A percentile compares a stretch with the other conserved stretches of the same genome.
Evolutionary conservation across 2,888 invertebrate species (phyloP).

Genomic region (Noctua comes): DNA sequence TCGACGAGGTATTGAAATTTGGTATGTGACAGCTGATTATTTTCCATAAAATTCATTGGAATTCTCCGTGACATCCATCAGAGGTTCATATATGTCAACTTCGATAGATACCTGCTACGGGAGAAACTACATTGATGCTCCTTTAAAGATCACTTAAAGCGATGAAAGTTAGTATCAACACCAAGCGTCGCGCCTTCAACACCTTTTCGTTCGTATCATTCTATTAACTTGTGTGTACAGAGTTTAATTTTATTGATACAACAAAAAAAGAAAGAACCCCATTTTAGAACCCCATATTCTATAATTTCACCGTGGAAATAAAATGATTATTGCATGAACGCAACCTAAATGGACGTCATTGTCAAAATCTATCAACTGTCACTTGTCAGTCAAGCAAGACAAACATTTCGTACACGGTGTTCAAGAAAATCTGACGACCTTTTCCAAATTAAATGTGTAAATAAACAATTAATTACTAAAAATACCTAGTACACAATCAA

Average conservation of each 20-base stretch:
- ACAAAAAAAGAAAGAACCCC: too few relatives aligned
- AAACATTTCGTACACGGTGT: conserved; percentile 6
- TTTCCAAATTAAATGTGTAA: conserved; percentile 27
- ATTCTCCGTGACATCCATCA: conserved; percentile 93
- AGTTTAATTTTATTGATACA: too few relatives aligned
- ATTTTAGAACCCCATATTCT: too few relatives aligned
- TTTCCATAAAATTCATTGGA: too few relatives aligned
- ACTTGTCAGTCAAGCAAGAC: too few relatives aligned
- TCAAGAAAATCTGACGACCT: neutral
- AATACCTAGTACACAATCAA: conserved; percentile 4
- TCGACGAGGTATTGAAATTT: too few relatives aligned
- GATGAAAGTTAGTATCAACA: too few relatives aligned
- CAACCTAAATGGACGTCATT: neutral
- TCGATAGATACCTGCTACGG: conserved; percentile 95
- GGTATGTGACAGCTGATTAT: too few relatives aligned
- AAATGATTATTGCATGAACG: conserved; percentile 7
- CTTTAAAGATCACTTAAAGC: conserved; percentile 73
- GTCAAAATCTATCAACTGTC: conserved; percentile 13
- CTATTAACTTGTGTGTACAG: too few relatives aligned
- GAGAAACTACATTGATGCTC: conserved; percentile 93
- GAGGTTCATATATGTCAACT: conserved; percentile 93
- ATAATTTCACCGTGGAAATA: neutral
- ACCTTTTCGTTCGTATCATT: too few relatives aligned
- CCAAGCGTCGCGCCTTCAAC: too few relatives aligned
- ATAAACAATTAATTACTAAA: conserved; percentile 30